phyloP scores from a whole-genome alignment of 2,797 vertebrate species.

The Cyclura pinguis region DNA sequence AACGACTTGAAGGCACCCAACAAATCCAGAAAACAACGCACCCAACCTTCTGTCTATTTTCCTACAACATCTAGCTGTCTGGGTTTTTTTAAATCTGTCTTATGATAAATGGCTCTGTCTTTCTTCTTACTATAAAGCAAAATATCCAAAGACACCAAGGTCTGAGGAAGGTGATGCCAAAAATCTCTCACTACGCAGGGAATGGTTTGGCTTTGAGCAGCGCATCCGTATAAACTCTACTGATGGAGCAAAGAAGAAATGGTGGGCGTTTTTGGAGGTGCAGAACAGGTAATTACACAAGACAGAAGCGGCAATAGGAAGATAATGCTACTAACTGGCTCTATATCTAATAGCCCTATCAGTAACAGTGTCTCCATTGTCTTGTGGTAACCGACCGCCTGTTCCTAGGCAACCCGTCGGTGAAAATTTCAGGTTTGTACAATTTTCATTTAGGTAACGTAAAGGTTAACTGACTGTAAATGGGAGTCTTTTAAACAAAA shows the following conservation, averaged over 20 bases:
- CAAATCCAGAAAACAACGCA: too few relatives aligned
- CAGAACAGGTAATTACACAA: conserved; percentile 62
- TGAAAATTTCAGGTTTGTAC: conserved; percentile 82
- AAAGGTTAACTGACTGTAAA: conserved; percentile 83
- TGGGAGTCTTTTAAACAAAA: conserved; percentile 82
- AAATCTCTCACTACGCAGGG: rapidly evolving
- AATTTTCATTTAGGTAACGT: conserved; percentile 83
- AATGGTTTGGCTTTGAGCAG: background rate
- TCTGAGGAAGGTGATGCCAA: background rate
- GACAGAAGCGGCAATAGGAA: conserved; percentile 21
- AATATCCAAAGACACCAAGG: background rate
- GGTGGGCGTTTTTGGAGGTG: conserved; percentile 39
- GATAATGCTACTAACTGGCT: conserved; percentile 57
- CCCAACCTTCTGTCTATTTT: too few relatives aligned
- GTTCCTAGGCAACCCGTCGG: conserved; percentile 81
- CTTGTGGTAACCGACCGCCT: conserved; percentile 76
- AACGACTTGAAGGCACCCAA: too few relatives aligned
- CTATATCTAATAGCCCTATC: conserved; percentile 72
- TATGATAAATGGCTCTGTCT: background rate
- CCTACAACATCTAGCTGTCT: too few relatives aligned
- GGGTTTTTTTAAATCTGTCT: background rate
- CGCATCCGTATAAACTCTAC: background rate
- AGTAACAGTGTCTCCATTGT: conserved; percentile 73
- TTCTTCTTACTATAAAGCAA: background rate
- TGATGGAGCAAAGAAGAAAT: background rate